These are phyloP conservation scores for Scaptomyza parva DNA, from an alignment of 2,888 invertebrate species.

Conservation along the genomic window DNA sequence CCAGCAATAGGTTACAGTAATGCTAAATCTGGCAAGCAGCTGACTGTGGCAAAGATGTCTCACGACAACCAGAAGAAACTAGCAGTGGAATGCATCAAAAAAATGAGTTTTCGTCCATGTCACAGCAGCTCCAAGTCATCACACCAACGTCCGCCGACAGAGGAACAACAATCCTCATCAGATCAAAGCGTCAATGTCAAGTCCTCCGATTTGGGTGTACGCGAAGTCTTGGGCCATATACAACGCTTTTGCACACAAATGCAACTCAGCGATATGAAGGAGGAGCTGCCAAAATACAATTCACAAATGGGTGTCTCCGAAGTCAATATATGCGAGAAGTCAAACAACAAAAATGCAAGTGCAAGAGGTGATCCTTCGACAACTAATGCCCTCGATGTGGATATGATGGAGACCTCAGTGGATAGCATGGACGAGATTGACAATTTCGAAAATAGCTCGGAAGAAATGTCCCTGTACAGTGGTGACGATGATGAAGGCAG, in stretches of 20 bases:
- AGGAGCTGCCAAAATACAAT: conserved; percentile 42
- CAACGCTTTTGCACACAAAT: conserved; percentile 75
- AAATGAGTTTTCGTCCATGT: conserved; percentile 55
- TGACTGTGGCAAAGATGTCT: conserved; percentile 22
- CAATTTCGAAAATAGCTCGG: conserved; percentile 74
- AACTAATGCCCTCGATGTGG: conserved; percentile 15
- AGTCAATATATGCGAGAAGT: conserved; percentile 23
- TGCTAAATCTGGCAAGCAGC: conserved; percentile 39
- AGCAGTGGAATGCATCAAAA: conserved; percentile 27
- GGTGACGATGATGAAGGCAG: conserved; percentile 43
- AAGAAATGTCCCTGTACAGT: conserved; percentile 71
- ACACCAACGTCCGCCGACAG: conserved; percentile 29
- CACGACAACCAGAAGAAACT: conserved; percentile 13
- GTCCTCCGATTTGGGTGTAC: conserved; percentile 77
- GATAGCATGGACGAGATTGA: conserved; percentile 72
- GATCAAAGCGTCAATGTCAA: conserved; percentile 70
- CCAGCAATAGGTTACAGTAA: conserved; percentile 25
- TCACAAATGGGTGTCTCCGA: conserved; percentile 13
- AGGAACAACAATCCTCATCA: conserved; percentile 57
- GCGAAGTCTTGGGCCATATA: conserved; percentile 78
- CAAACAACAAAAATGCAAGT: conserved; percentile 3
- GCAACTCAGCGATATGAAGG: conserved; percentile 57
- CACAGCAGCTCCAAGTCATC: conserved; percentile 51
- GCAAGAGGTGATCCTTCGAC: neutral
- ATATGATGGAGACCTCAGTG: conserved; percentile 33